A percentile compares a stretch with the other conserved stretches of the same genome.
phyloP scores from a whole-genome alignment of 2,888 invertebrate genomes.

The Leucoptera coffeella region DNA sequence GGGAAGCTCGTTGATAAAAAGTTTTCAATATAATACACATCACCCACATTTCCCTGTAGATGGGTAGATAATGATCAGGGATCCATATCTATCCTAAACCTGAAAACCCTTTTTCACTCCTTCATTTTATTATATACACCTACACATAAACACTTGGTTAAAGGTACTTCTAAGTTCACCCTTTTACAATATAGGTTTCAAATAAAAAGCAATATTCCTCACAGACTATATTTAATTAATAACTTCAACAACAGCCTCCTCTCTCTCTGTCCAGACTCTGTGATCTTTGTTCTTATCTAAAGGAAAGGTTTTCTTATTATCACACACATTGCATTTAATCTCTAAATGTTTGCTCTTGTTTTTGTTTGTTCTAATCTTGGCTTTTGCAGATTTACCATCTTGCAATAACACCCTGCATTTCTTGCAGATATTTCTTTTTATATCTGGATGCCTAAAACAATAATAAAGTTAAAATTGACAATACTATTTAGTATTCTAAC shows the following conservation, averaged over 20 bases:
- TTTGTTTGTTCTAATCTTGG: constrained; percentile 38
- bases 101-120: no score
- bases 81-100: no score
- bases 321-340: constrained; percentile 39
- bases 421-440: constrained; percentile 56
- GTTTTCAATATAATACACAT: no score
- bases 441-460: constrained; percentile 48
- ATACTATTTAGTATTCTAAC: no score
- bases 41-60: no score
- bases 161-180: no score
- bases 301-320: constrained; percentile 15
- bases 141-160: no score
- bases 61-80: no score
- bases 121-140: no score
- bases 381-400: constrained; percentile 40
- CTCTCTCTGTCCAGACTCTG: constrained; percentile 46
- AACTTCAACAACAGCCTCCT: constrained; percentile 41
- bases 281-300: constrained; percentile 22
- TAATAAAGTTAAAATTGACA: neutral
- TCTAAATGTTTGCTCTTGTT: constrained; percentile 25
- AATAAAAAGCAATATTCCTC: no score
- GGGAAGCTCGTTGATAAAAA: no score
- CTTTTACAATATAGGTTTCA: no score
- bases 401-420: constrained; percentile 48
- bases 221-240: constrained; percentile 10